Evolutionary conservation across 2,888 invertebrate genomes (phyloP), one percentile per base, ranked within the genome.

Genomic region (Marronus borbonicus): DNA sequence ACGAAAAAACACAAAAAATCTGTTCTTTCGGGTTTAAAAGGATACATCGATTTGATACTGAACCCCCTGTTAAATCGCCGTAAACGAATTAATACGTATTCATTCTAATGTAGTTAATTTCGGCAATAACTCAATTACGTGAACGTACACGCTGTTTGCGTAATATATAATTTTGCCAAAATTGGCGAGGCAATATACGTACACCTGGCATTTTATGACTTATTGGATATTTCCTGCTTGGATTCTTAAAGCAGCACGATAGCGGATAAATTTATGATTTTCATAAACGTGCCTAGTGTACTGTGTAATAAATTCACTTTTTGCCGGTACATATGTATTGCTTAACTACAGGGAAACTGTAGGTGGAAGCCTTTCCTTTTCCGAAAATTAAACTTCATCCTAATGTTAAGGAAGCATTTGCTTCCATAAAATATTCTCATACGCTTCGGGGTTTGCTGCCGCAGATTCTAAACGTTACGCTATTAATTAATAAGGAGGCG

Each of bases 401-500:
- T 72, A 72, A 55, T 58, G 72, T 17, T 58, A 58, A 58, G 58
- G 72, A 58, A 72, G 72, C 55, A 55, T 72, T 58, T 58, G 39
- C 20, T 60, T 20, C 72, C 58, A 58, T 64, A 76, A 79, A 79
- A 79, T 80, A 79, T 66, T 78, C 78, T 64, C 64, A 60, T 55
- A 69, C 80, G 78, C 78, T 80, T 77, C 39, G 14, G 17, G 17
- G 65, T 68, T 55, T 64, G 76, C 76, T 78, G 77, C 77, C 76
- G 65, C 75, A 76, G 24, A 1, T 66, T 20, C 78, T 75, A 78
- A 74, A 76, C 76, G 77, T 77, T 78, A 76, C 66, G 65, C 78
- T 68, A 76, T 78, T 75, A 81, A 81, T 80, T 77, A 78, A 70
- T 76, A 76, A 66, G 74, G 72, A 76, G 49, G 31, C 20, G 62